Evolutionary conservation across 2,113 vertebrate species (phyloP).

Genomic region (Pleuronectes platessa): DNA sequence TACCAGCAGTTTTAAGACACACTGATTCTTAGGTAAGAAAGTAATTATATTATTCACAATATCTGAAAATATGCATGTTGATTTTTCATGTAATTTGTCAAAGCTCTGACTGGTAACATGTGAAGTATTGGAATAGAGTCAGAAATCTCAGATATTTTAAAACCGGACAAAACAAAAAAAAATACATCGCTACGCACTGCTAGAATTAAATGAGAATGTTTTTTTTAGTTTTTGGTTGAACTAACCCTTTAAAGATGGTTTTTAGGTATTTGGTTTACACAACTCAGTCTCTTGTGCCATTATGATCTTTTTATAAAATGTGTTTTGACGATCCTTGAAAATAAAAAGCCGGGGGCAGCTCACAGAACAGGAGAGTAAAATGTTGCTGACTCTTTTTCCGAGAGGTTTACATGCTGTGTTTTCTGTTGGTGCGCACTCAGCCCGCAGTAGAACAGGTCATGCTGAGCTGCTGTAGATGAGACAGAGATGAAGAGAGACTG

Average conservation of each 20-base stretch:
- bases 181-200: background rate
- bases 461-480: constrained; percentile 19
- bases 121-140: background rate
- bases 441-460: background rate
- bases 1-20: too few relatives aligned
- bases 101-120: background rate
- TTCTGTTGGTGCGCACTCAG: constrained; percentile 9
- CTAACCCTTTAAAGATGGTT: constrained; percentile 17
- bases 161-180: background rate
- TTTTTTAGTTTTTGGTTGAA: background rate
- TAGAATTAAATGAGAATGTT: too few relatives aligned
- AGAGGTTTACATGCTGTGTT: constrained; percentile 16
- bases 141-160: background rate
- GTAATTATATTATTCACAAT: too few relatives aligned
- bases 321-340: constrained; percentile 26
- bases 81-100: too few relatives aligned
- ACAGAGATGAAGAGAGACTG: constrained; percentile 58
- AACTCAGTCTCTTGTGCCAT: constrained; percentile 29
- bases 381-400: constrained; percentile 22
- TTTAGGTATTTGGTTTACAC: constrained; percentile 40
- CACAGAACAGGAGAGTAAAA: background rate
- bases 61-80: too few relatives aligned
- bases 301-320: constrained; percentile 19
- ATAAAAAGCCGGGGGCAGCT: background rate
- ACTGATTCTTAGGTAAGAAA: too few relatives aligned